Percentiles rank a stretch among this genome's conserved stretches.
Evolutionary conservation across 2,113 vertebrate species (phyloP).

Genomic region (Mionectes macconnelli): DNA sequence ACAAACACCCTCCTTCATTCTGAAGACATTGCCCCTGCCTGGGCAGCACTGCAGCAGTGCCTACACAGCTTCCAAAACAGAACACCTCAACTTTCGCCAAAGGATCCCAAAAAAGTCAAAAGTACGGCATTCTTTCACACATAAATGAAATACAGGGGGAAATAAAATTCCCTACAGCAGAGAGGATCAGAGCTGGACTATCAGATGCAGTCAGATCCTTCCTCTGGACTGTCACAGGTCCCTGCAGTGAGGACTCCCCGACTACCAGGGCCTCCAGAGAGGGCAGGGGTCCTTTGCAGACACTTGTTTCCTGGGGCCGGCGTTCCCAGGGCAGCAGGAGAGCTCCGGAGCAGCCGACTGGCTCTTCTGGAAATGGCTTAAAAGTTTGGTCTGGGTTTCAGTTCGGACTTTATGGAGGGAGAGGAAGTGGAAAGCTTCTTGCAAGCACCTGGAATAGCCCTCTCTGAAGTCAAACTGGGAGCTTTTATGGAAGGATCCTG

Average conservation of each 20-base stretch:
- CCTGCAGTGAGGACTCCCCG: fast-evolving
- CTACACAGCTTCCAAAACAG: not conserved
- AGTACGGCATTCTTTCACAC: not conserved
- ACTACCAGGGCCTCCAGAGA: constrained; percentile 74
- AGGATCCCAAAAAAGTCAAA: not conserved
- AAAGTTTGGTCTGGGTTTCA: constrained; percentile 57
- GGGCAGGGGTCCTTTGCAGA: not conserved
- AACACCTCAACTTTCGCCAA: not conserved
- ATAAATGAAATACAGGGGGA: not conserved
- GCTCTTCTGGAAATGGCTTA: constrained; percentile 67
- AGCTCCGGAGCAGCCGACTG: not conserved
- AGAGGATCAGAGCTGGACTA: constrained; percentile 38
- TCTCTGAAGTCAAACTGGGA: constrained; percentile 62
- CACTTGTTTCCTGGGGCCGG: not conserved
- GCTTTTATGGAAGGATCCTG: constrained; percentile 16
- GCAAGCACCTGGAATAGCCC: constrained; percentile 69
- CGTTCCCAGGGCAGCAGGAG: not conserved
- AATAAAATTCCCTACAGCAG: constrained; percentile 43
- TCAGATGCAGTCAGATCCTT: constrained; percentile 32
- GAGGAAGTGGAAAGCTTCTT: constrained; percentile 72
- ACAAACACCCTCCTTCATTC: not conserved
- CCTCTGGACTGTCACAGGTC: constrained; percentile 45
- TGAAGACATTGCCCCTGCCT: not conserved
- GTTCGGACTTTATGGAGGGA: constrained; percentile 58
- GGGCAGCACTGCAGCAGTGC: not conserved